Evolutionary conservation across 1,140 invertebrate species (phyloP).

Genomic region (Delia radicum): DNA sequence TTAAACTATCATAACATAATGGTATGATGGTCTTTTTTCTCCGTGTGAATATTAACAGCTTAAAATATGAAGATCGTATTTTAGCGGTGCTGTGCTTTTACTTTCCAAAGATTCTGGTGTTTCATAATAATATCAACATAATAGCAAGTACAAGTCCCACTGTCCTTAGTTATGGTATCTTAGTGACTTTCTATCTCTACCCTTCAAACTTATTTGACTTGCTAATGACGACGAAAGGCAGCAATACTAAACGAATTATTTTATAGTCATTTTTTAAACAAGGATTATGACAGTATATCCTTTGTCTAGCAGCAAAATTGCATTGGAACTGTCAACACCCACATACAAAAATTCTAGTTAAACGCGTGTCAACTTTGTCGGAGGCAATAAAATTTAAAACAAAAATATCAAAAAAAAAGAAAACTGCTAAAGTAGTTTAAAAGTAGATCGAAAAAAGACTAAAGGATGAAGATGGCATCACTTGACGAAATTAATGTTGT

Average conservation of each 20-base stretch:
- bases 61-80: too few species aligned
- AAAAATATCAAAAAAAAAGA: not conserved
- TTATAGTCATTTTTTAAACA: not conserved
- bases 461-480: not conserved
- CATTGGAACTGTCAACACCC: not conserved
- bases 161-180: too few species aligned
- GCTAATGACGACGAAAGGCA: not conserved
- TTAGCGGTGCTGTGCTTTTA: too few species aligned
- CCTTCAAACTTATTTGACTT: not conserved
- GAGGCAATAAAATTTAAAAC: not conserved
- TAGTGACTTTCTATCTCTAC: too few species aligned
- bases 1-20: too few species aligned
- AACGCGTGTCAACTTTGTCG: not conserved
- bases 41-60: too few species aligned
- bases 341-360: not conserved
- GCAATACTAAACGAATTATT: not conserved
- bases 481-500: not conserved
- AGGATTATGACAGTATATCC: not conserved
- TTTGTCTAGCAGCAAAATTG: not conserved
- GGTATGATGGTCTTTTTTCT: too few species aligned
- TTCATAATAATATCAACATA: too few species aligned
- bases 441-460: not conserved
- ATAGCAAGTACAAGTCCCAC: not conserved
- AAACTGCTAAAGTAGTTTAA: not conserved
- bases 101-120: too few species aligned